phyloP scores from a whole-genome alignment of 2,113 vertebrate genomes.

The Dermatemys mawii region DNA sequence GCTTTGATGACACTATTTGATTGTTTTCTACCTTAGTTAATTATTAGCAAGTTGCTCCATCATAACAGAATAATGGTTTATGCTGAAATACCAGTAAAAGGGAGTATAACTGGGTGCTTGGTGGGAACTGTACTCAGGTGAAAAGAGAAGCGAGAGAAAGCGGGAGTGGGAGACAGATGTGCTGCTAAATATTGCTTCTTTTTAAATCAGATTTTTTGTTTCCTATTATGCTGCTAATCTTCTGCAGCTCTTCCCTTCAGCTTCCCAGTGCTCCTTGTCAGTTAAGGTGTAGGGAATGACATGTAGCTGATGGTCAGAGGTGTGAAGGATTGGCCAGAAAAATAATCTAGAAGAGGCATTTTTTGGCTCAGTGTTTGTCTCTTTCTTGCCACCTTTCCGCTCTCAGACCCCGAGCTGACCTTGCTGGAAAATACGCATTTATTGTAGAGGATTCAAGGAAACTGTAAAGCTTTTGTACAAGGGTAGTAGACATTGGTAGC shows the following conservation, averaged over 20 bases:
- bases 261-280: neutral
- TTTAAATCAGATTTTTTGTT: neutral
- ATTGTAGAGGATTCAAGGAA: neutral
- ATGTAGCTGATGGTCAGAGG: neutral
- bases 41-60: neutral
- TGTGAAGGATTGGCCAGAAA: neutral
- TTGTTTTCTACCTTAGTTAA: neutral
- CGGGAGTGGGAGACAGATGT: neutral
- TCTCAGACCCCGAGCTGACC: neutral
- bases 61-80: neutral
- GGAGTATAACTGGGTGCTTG: neutral
- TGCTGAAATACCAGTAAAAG: neutral
- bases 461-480: neutral
- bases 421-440: neutral
- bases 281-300: neutral
- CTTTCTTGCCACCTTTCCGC: neutral
- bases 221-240: neutral
- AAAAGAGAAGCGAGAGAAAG: neutral
- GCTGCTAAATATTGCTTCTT: neutral
- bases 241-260: neutral
- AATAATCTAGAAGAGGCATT: neutral
- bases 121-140: neutral
- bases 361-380: rapidly evolving
- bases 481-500: neutral
- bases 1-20: neutral